phyloP scores from a whole-genome alignment of 1,140 invertebrate genomes.

The Drosophila cardini region DNA sequence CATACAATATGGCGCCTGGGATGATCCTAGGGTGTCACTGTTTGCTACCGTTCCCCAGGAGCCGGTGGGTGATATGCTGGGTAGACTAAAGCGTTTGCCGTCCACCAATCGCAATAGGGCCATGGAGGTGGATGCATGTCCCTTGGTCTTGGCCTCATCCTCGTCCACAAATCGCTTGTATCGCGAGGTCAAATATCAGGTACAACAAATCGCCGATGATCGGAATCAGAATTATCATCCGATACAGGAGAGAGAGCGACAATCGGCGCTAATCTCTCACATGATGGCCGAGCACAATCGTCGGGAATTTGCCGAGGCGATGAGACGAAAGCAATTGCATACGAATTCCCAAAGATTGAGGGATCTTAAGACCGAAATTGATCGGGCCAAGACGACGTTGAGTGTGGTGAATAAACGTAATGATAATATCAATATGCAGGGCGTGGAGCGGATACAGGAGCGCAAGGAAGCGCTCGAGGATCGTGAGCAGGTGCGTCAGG shows the following conservation, averaged over 20 bases:
- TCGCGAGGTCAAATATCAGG: slow-evolving; percentile 52
- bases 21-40: slow-evolving; percentile 54
- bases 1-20: slow-evolving; percentile 52
- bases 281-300: slow-evolving; percentile 39
- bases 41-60: slow-evolving; percentile 61
- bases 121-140: slow-evolving; percentile 42
- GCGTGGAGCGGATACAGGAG: slow-evolving; percentile 8
- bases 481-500: slow-evolving; percentile 21
- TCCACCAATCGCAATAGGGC: neutral
- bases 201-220: slow-evolving; percentile 59
- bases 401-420: slow-evolving; percentile 39
- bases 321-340: slow-evolving; percentile 41
- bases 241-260: slow-evolving; percentile 30
- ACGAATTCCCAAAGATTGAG: slow-evolving; percentile 41
- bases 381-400: slow-evolving; percentile 53
- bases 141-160: slow-evolving; percentile 18
- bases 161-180: slow-evolving; percentile 25
- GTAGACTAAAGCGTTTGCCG: slow-evolving; percentile 32
- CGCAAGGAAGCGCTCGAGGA: slow-evolving; percentile 40
- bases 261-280: slow-evolving; percentile 24
- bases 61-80: slow-evolving; percentile 54
- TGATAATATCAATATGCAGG: neutral
- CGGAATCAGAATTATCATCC: slow-evolving; percentile 44
- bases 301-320: slow-evolving; percentile 44
- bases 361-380: slow-evolving; percentile 50